Conservation (phyloP, 2,113 vertebrate species). For the Pyrgilauda ruficollis region DNA sequence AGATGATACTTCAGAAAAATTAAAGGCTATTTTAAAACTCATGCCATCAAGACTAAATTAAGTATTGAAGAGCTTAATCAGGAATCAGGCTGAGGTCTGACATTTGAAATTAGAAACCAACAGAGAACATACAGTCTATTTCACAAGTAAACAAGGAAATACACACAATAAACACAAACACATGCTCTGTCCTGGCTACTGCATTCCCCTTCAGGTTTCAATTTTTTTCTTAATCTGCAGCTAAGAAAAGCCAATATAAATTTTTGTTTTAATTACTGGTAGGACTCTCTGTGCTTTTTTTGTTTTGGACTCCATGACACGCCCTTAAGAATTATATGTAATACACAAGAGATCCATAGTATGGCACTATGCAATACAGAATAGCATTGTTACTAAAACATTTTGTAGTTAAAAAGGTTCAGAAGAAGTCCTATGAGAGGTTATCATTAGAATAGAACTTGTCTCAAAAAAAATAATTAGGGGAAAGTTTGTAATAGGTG, state of each 20-base stretch:
- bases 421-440: neutral
- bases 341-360: neutral
- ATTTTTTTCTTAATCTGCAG: neutral
- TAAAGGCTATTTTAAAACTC: neutral
- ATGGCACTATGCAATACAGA: neutral
- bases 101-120: neutral
- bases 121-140: neutral
- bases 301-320: neutral
- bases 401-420: neutral
- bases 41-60: neutral
- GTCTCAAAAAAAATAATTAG: neutral
- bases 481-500: neutral
- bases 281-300: neutral
- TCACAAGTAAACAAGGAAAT: neutral
- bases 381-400: neutral
- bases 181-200: neutral
- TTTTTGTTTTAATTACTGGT: neutral
- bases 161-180: neutral
- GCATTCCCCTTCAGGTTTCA: neutral
- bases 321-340: neutral
- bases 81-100: neutral
- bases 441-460: neutral
- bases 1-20: neutral
- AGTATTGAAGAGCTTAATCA: neutral
- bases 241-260: neutral